phyloP scores from a whole-genome alignment of 2,797 vertebrate species.

The Aldrovandia affinis region DNA sequence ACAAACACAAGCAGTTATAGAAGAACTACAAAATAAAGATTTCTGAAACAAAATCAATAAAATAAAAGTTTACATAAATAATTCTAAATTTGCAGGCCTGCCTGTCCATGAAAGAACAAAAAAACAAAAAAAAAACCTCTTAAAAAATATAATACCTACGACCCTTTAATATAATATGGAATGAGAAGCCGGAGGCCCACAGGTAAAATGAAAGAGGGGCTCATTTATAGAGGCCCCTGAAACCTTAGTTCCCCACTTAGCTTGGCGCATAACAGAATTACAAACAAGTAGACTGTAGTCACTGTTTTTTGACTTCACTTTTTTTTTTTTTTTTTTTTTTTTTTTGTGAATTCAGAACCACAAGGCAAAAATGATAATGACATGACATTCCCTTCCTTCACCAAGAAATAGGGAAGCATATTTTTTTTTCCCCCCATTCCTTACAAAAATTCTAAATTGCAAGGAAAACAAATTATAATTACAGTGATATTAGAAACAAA shows the following conservation, averaged over 20 bases:
- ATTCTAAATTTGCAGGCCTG: slow-evolving; percentile 77
- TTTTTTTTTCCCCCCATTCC: background rate
- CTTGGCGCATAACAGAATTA: slow-evolving; percentile 30
- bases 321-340: background rate
- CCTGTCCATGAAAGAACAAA: slow-evolving; percentile 71
- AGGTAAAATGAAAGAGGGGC: slow-evolving; percentile 34
- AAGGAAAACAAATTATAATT: slow-evolving; percentile 32
- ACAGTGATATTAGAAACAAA: slow-evolving; percentile 22
- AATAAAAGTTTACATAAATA: slow-evolving; percentile 68
- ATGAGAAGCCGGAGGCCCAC: slow-evolving; percentile 54
- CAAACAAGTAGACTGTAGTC: slow-evolving; percentile 46
- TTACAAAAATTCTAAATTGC: background rate
- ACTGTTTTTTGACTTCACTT: background rate
- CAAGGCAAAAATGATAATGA: background rate
- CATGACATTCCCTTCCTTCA: background rate
- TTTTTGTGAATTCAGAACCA: background rate
- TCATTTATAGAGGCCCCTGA: slow-evolving; percentile 28
- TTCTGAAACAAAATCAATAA: slow-evolving; percentile 41
- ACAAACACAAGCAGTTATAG: slow-evolving; percentile 44
- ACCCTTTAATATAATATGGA: slow-evolving; percentile 57
- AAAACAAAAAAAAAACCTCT: slow-evolving; percentile 41
- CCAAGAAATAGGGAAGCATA: background rate
- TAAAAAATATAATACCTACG: slow-evolving; percentile 39
- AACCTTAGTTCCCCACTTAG: slow-evolving; percentile 26
- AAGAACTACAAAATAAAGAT: slow-evolving; percentile 33